These are phyloP conservation scores for Fundulus diaphanus DNA, from an alignment of 2,797 vertebrate genomes.

Conservation along the genomic window DNA sequence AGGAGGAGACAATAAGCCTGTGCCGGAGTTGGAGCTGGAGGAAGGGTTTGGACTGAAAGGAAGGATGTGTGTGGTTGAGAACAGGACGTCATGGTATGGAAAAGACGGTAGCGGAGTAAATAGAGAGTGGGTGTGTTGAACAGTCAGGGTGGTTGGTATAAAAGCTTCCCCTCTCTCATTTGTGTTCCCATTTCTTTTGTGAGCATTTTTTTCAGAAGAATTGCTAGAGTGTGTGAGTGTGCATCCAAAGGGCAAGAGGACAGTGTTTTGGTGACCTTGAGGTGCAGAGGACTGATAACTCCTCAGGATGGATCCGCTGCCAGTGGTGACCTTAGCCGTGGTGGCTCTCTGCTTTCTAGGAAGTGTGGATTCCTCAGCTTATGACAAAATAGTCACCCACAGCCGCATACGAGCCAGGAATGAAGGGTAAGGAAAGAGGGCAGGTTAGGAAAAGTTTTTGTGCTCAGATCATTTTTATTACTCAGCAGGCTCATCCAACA, in stretches of 20 bases:
- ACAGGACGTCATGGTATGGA: constrained; percentile 52
- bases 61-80: constrained; percentile 50
- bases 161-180: constrained; percentile 83
- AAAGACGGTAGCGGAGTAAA: constrained; percentile 52
- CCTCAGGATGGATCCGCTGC: constrained; percentile 85
- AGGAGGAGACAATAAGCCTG: constrained; percentile 31
- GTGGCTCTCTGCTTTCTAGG: constrained; percentile 82
- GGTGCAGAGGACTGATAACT: constrained; percentile 50
- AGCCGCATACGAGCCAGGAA: constrained; percentile 94
- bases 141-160: constrained; percentile 81
- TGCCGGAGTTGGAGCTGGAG: constrained; percentile 29
- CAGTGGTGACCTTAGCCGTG: constrained; percentile 73
- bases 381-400: constrained; percentile 96
- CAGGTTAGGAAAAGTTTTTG: not conserved
- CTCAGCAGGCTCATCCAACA: not conserved
- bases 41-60: constrained; percentile 39
- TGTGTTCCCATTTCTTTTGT: constrained; percentile 79
- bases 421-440: constrained; percentile 88
- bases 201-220: constrained; percentile 56
- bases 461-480: not conserved
- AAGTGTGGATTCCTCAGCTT: constrained; percentile 86
- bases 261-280: constrained; percentile 39
- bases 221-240: constrained; percentile 12
- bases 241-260: constrained; percentile 12
- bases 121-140: constrained; percentile 55